Evolutionary conservation across 2,888 invertebrate species (phyloP), one percentile per base, ranked within the genome.

Genomic region (Drosophila lutescens): DNA sequence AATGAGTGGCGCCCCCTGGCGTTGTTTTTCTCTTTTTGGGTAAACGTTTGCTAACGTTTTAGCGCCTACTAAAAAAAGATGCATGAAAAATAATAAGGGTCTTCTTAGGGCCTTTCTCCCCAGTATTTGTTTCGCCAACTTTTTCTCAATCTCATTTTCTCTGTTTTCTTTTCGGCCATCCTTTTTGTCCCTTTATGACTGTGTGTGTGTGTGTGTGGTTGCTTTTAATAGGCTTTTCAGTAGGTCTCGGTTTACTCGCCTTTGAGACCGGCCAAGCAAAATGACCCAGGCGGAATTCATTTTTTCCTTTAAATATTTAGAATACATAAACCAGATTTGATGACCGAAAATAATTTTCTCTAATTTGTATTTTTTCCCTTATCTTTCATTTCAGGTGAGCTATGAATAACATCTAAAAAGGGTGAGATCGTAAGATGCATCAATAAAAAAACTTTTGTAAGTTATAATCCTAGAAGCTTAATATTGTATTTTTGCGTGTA

Each of bases 151-250:
- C 68, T 66, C 38, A 36, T 34, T 53, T 65, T 36, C 32, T n/a
- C 2, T 15, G 23, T 13, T 20, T 67, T 46, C 53, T 40, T 46
- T 46, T 40, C 12, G 32, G 44, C 13, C 40, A 40, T 67, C 69
- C 40, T n/a, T 67, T 66, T 46, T 20, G 51, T 40, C 68, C 30
- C 30, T 30, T 26, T 30, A 15, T 26, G 17, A 34, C 26, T 15
- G n/a, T 57, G 36, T 36, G 57, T 30, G 12, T 41, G 36, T 17
- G 46, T n/a, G n/a, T n/a, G n/a, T n/a, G n/a, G n/a, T 26, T 26
- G 30, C 8, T 79, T 66, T 69, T 88, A 82, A 82, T 82, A 79
- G 86, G 83, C 77, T 82, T 81, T 85, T 69, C 60, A 57, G 60
- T 32, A 43, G 63, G 57, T 76, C 67, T 74, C 57, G 54, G 63